phyloP scores from a whole-genome alignment of 2,113 vertebrate species.

The Psittacula cyanocephala region DNA sequence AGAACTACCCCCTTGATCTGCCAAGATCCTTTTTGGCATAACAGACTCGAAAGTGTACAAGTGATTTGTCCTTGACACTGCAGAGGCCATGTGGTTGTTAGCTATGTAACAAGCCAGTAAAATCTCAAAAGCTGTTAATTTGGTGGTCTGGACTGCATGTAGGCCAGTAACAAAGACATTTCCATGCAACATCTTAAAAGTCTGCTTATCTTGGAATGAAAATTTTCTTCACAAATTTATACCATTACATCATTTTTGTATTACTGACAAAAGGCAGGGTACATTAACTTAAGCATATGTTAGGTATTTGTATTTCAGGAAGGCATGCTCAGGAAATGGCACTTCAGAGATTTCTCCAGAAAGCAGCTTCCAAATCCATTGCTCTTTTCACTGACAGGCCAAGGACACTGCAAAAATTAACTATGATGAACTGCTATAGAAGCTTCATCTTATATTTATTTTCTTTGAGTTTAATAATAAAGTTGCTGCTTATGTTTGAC shows the following conservation, averaged over 20 bases:
- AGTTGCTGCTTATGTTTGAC: background rate
- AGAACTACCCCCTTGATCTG: background rate
- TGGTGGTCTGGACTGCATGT: background rate
- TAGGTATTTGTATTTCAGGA: background rate
- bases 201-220: background rate
- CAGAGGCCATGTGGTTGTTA: background rate
- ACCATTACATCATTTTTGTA: background rate
- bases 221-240: background rate
- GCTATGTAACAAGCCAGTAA: background rate
- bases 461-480: background rate
- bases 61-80: background rate
- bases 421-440: background rate
- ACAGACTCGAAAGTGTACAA: fast-evolving
- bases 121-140: background rate
- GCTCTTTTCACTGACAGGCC: background rate
- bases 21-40: background rate
- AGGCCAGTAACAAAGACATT: background rate
- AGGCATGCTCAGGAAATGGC: background rate
- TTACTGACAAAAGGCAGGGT: background rate
- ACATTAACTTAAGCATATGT: background rate
- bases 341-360: background rate
- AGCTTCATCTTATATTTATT: background rate
- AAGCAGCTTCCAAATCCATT: background rate
- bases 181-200: background rate
- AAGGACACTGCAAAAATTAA: background rate